A percentile compares a stretch with the other conserved stretches of the same genome.
Evolutionary conservation across 2,888 invertebrate species (phyloP).

Genomic region (Pyrgus malvae): DNA sequence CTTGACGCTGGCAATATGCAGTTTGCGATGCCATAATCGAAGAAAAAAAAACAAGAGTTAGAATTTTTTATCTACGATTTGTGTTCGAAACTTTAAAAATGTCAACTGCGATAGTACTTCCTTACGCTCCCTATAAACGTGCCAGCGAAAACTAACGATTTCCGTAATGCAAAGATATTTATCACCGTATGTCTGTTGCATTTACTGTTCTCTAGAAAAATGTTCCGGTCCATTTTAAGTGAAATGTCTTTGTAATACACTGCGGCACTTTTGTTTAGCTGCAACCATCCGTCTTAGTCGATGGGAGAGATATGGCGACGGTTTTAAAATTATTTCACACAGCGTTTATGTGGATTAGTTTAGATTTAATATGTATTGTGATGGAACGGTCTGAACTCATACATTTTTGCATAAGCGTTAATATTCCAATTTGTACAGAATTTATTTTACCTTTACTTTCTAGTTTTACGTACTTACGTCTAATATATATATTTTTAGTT

Average conservation of each 20-base stretch:
- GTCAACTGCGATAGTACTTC: too few species aligned
- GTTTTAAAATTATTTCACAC: slow-evolving; percentile 26
- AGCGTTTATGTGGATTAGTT: neutral
- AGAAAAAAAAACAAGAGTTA: too few species aligned
- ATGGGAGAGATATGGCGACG: slow-evolving; percentile 25
- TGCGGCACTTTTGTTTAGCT: slow-evolving; percentile 10
- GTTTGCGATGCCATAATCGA: too few species aligned
- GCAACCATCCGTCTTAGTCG: slow-evolving; percentile 16
- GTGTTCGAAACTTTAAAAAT: too few species aligned
- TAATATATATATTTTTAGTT: too few species aligned
- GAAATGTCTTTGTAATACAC: slow-evolving; percentile 19
- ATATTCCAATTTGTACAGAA: too few species aligned
- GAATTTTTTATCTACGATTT: too few species aligned
- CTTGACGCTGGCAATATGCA: too few species aligned
- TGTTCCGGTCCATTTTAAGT: slow-evolving; percentile 16
- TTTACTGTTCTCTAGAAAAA: slow-evolving; percentile 19
- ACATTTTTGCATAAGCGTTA: too few species aligned
- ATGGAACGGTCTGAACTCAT: too few species aligned
- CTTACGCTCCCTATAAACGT: neutral
- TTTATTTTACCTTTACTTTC: too few species aligned
- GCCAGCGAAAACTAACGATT: slow-evolving; percentile 33
- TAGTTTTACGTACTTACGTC: too few species aligned
- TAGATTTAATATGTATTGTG: neutral
- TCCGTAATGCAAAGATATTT: slow-evolving; percentile 40
- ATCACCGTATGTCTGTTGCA: slow-evolving; percentile 35